phyloP scores from a whole-genome alignment of 2,113 vertebrate species.

The Platichthys stellatus region DNA sequence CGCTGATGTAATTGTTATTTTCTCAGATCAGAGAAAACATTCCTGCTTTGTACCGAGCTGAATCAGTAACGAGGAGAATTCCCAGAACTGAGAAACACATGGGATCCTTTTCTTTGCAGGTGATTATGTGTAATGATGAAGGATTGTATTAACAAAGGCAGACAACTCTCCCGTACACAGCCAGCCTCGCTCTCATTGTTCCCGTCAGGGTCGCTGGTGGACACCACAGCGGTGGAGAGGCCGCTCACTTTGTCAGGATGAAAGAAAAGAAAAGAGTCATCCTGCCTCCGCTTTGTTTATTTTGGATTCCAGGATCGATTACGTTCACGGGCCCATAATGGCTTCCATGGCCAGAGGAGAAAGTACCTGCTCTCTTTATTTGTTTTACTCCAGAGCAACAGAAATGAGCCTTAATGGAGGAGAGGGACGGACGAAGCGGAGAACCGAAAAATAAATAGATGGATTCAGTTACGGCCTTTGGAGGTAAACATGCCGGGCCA shows the following conservation, averaged over 20 bases:
- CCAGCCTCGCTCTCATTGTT: not conserved
- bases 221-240: not conserved
- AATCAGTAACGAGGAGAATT: not conserved
- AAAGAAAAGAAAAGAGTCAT: conserved; percentile 49
- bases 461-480: conserved; percentile 25
- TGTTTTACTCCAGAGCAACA: not conserved
- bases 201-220: conserved; percentile 13
- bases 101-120: not conserved
- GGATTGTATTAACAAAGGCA: not conserved
- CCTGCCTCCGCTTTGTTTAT: conserved; percentile 56
- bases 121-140: not conserved
- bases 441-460: conserved; percentile 37
- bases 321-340: conserved; percentile 55
- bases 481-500: conserved; percentile 41
- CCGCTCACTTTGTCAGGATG: conserved; percentile 46
- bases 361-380: conserved; percentile 36
- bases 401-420: conserved; percentile 2
- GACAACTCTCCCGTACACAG: not conserved
- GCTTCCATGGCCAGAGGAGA: conserved; percentile 57
- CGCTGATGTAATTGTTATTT: conserved; percentile 3
- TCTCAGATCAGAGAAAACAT: not conserved
- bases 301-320: conserved; percentile 55
- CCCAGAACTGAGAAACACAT: not conserved
- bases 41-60: not conserved
- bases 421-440: conserved; percentile 6